A percentile compares a stretch with the other conserved stretches of the same genome.
phyloP scores from a whole-genome alignment of 2,888 invertebrate species.

The Melieria picta region DNA sequence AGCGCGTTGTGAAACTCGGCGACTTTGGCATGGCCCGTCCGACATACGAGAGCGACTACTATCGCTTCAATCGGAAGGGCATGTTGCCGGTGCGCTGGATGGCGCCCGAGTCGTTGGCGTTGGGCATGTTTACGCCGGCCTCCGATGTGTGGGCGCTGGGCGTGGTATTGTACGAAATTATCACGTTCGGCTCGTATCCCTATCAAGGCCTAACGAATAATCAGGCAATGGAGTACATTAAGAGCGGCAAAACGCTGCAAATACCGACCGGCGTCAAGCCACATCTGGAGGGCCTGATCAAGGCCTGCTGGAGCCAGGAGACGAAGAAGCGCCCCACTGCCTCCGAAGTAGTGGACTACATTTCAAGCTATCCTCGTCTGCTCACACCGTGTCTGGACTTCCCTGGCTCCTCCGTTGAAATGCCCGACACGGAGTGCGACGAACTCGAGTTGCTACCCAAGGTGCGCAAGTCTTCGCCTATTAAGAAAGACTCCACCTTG shows the following conservation, averaged over 20 bases:
- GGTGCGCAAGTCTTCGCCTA: slow-evolving; percentile 45
- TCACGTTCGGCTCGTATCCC: slow-evolving; percentile 91
- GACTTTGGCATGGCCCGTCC: slow-evolving; percentile 95
- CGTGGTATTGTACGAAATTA: slow-evolving; percentile 85
- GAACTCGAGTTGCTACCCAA: slow-evolving; percentile 55
- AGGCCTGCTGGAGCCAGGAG: slow-evolving; percentile 82
- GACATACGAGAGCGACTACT: slow-evolving; percentile 88
- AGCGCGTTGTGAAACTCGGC: slow-evolving; percentile 77
- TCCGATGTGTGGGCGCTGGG: slow-evolving; percentile 94
- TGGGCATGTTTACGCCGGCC: slow-evolving; percentile 85
- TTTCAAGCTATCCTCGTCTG: slow-evolving; percentile 80
- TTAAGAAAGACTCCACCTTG: slow-evolving; percentile 40
- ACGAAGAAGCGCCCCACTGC: slow-evolving; percentile 78
- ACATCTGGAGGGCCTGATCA: slow-evolving; percentile 83
- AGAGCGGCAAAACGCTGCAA: slow-evolving; percentile 76
- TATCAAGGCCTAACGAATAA: slow-evolving; percentile 88
- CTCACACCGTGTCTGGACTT: slow-evolving; percentile 82
- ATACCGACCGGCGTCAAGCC: slow-evolving; percentile 83
- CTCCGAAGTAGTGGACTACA: slow-evolving; percentile 81
- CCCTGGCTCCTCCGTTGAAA: slow-evolving; percentile 78
- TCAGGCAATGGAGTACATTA: slow-evolving; percentile 84
- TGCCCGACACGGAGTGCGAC: slow-evolving; percentile 71
- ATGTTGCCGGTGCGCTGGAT: slow-evolving; percentile 93
- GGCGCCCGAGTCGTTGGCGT: slow-evolving; percentile 87
- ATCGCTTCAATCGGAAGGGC: slow-evolving; percentile 86